Conservation (phyloP, 2,113 vertebrate species). For the Atherinomorus stipes region DNA sequence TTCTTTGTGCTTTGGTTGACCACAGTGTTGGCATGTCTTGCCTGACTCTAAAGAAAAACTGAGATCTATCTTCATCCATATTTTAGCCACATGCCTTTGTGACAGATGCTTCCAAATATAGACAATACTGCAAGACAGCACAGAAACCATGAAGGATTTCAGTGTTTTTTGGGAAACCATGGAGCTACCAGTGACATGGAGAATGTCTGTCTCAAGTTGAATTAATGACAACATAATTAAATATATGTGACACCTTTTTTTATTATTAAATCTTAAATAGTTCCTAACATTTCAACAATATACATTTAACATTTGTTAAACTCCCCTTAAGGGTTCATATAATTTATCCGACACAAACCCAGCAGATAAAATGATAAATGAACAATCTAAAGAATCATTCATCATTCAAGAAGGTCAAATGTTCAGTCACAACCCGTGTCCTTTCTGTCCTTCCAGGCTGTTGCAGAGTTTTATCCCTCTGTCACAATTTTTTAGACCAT, state of each 20-base stretch:
- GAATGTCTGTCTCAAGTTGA: neutral
- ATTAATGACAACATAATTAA: neutral
- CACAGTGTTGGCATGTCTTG: conserved; percentile 7
- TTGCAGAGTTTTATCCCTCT: neutral
- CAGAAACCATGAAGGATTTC: neutral
- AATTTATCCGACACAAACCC: too few species aligned
- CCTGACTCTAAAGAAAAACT: conserved; percentile 23
- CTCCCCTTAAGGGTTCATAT: too few species aligned
- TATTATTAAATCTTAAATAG: neutral
- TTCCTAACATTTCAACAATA: too few species aligned
- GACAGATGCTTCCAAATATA: conserved; percentile 40
- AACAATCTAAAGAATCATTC: neutral
- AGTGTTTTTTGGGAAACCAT: neutral
- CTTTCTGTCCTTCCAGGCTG: neutral
- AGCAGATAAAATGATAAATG: neutral
- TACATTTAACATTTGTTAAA: too few species aligned
- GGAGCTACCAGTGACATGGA: neutral
- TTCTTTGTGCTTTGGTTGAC: conserved; percentile 15
- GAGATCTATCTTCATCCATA: conserved; percentile 31
- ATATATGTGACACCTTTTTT: too few species aligned
- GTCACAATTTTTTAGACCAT: neutral
- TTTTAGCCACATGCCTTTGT: conserved; percentile 26
- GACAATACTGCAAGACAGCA: neutral
- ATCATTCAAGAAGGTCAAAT: neutral
- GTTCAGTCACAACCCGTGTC: neutral